Conservation (phyloP, 2,888 invertebrate species). For the Agrotis clavis region DNA sequence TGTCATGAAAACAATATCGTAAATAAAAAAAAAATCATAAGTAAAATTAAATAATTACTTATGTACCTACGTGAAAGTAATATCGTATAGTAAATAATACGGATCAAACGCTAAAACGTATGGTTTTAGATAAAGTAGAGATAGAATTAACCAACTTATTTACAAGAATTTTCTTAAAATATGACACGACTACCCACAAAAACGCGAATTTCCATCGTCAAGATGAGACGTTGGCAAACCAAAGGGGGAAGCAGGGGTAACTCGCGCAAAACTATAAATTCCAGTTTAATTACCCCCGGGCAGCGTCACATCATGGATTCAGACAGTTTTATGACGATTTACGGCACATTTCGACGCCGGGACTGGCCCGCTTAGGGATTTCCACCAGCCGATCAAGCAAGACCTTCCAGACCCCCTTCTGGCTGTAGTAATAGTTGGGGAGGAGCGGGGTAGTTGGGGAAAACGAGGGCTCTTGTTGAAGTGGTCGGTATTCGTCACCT, state of each 20-base stretch:
- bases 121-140: neutral
- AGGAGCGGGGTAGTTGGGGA: constrained; percentile 52
- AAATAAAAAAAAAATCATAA: neutral
- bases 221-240: constrained; percentile 74
- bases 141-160: constrained; percentile 17
- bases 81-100: neutral
- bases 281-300: constrained; percentile 92
- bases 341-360: constrained; percentile 91
- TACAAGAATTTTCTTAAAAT: constrained; percentile 53
- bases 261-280: constrained; percentile 88
- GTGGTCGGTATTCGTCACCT: constrained; percentile 86
- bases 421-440: constrained; percentile 22
- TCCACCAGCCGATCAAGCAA: constrained; percentile 70
- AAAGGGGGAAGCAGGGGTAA: constrained; percentile 76
- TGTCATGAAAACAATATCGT: no score
- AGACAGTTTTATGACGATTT: constrained; percentile 94
- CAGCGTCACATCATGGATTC: constrained; percentile 94
- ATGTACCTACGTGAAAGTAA: no score
- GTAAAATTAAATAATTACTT: neutral
- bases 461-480: constrained; percentile 65
- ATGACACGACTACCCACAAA: constrained; percentile 72
- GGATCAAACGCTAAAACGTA: neutral
- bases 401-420: constrained; percentile 71
- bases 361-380: constrained; percentile 83
- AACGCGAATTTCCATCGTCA: constrained; percentile 75